phyloP scores from a whole-genome alignment of 2,113 vertebrate genomes.

The Etheostoma cragini region DNA sequence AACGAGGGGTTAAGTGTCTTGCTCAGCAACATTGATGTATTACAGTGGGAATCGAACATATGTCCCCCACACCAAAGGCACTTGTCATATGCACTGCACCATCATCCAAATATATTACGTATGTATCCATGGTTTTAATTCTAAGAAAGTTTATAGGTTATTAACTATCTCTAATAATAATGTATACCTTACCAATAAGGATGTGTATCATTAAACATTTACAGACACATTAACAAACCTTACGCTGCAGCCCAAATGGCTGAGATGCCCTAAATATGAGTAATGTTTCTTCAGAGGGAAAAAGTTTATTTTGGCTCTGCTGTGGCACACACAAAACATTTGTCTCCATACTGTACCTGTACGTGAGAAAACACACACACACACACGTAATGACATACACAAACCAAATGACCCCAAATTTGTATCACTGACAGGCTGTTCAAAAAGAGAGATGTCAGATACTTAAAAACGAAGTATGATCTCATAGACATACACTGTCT shows the following conservation, averaged over 20 bases:
- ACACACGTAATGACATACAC: slow-evolving; percentile 23
- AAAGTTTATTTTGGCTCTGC: slow-evolving; percentile 35
- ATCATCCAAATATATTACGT: too few species aligned
- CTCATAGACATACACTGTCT: slow-evolving; percentile 40
- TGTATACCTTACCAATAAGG: neutral
- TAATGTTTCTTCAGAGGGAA: slow-evolving; percentile 50
- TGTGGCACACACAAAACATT: slow-evolving; percentile 24
- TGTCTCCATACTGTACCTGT: slow-evolving; percentile 22
- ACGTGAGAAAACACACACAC: neutral
- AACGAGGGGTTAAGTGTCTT: too few species aligned
- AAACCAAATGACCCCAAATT: slow-evolving; percentile 47
- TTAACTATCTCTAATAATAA: neutral
- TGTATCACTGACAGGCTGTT: slow-evolving; percentile 42
- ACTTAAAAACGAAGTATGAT: slow-evolving; percentile 50
- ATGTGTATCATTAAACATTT: neutral
- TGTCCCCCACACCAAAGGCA: too few species aligned
- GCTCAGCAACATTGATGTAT: too few species aligned
- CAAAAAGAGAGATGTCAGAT: slow-evolving; percentile 34
- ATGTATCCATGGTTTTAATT: slow-evolving; percentile 1
- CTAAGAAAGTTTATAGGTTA: neutral
- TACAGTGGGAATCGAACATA: too few species aligned
- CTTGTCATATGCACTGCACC: too few species aligned
- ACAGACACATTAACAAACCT: slow-evolving; percentile 22
- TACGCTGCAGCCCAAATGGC: slow-evolving; percentile 16
- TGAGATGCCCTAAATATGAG: slow-evolving; percentile 54